Evolutionary conservation across 1,140 invertebrate genomes (phyloP), one percentile per base, ranked within the genome.

Genomic region (Sitodiplosis mosellana): DNA sequence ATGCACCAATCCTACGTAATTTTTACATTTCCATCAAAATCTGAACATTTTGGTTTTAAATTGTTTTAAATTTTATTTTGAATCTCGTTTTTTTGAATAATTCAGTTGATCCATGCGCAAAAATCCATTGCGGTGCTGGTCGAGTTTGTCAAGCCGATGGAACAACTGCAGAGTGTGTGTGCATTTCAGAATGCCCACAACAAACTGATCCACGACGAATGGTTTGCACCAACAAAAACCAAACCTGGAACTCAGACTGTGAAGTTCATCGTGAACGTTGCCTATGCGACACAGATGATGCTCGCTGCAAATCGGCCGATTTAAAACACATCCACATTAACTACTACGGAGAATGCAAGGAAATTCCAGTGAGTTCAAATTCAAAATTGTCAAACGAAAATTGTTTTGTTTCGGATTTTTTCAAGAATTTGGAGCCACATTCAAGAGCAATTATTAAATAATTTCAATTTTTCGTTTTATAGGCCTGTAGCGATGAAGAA

Each of bases 181-280:
- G 91, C 67, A 80, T 93, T 53, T 76, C 78, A 46, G 71, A 74
- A 15, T 95, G 90, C 56, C 84, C 83, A 19, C 67, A 74, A 50
- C 86, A 91, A 67, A 69, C 67, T 3, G 87, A 92, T 59, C 69
- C 74, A 0, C 72, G 87, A 33, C 74, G 87, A 54, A 81, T 80
- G 65, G 89, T 94, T 22, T 95, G 91, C 69, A 87, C 84, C 40
- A 93, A 91, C 66, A 78, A 82, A 67, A 95, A 95, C 59, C 83
- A 92, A 65, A 95, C 91, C 2, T 95, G 87, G 78, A 67, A 75
- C 14, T 92, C 87, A 14, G 88, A 94, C 59, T 95, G 91, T 65
- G 81, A 91, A 56, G 77, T 95, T 46, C 87, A 94, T 66, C 81
- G 85, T 51, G 80, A 89, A 64, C 74, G 88, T 52, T 95, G 91